Base-by-base conservation (phyloP, 2,113 vertebrate species). In the Syrmaticus mikado region DNA sequence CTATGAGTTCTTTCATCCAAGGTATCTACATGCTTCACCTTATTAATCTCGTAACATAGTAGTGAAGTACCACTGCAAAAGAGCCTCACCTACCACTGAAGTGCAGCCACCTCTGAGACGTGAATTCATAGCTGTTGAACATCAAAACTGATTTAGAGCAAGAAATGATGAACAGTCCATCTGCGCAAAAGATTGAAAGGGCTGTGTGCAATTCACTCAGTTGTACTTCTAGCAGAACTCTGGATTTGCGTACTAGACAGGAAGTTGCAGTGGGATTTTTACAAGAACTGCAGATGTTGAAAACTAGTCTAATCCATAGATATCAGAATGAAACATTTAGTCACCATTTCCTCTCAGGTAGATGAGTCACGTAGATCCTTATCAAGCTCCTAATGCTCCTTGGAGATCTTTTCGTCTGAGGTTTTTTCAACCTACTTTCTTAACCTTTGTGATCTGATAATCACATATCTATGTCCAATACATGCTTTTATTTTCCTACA, bases 1-100 rank as follows among this genome's bases (percentile, higher is more conserved):
- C 79, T 64, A 5, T 34, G 55, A 92, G 62, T 68, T 62, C 78
- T 77, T 96, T 82, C 64, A 94, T 80, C 71, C 77, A 93, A 38
- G 1, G 43, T 93, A 84, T 81, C 70, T 82, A 87, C 2, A 4
- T 57, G 65, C 77, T 87, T 87, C 62, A 73, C 28, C 0, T 92
- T 84, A 89, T 66, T 86, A 90, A 84, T 72, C 76, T 90, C 36
- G 3, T 45, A 86, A 86, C 30, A 90, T 55, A 32, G 43, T 41
- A 53, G 34, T 36, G 45, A 89, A 79, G 53, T 17, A 89, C 10
- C 52, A 73, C 41, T 66, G 40, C 48, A 76, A 67, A 64, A 65
- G 13, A 92, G 20, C 34, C 68, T 95, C 43, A 74, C 46, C 27
- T 34, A 85, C 28, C 28, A 55, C 20, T 28, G 19, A 81, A 86